Base-by-base conservation (phyloP, 2,888 invertebrate species). In the Chrysodeixis includens region DNA sequence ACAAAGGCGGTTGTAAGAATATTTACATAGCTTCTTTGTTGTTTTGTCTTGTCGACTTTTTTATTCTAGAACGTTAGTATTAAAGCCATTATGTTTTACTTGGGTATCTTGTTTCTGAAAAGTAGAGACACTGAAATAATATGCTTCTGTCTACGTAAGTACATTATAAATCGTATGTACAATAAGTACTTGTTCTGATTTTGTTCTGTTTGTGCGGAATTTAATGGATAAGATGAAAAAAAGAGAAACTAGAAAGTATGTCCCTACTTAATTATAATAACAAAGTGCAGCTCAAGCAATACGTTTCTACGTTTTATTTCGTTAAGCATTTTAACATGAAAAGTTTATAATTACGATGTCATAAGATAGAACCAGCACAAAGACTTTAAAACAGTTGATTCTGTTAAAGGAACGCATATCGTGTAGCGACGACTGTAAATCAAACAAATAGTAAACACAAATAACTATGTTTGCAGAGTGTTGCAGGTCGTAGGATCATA, bases 1-100 rank as follows among this genome's bases (percentile, higher is more conserved):
- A 52, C n/a, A 49, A 58, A 56, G 14, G 9, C 12, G 49, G 62
- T 9, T 26, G 30, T 32, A 51, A 20, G 6, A 26, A 49, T 22
- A 30, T 55, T 51, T 20, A 6, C 14, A 51, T 5, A 16, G 22
- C 3, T 32, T 6, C 20, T 4, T 51, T 32, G 22, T 7, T 35
- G 14, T 30, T 49, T 30, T 18, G 18, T 14, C 12, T 18, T 14
- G 46, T 10, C 46, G 46, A 18, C 10, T 20, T 49, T 49, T 49
- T 16, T 49, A 20, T 18, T 18, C 46, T 49, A 49, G 18, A 18
- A 2, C 18, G 10, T 10, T 20, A 7, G 10, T 20, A 20, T 49
- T 49, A 0, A 20, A 20, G 2, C 46, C 16, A 16, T 44, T 49
- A 12, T 49, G 18, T 20, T 46, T 46, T 46, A 14, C 8, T 18